phyloP scores from a whole-genome alignment of 2,797 vertebrate species.

The Neoniphon sammara region DNA sequence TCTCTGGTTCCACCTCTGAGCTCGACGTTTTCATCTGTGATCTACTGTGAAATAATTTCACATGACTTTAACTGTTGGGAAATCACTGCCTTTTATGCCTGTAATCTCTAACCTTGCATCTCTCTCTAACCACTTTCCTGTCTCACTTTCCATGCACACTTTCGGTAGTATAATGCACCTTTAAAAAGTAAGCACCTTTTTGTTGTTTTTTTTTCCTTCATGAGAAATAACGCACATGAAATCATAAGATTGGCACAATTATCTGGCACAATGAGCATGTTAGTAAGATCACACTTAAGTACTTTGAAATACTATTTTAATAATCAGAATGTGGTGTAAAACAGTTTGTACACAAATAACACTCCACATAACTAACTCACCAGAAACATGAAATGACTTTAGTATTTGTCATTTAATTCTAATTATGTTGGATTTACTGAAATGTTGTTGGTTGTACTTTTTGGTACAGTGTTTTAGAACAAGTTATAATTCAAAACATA shows the following conservation, averaged over 20 bases:
- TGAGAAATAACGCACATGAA: constrained; percentile 1
- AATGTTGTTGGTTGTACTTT: constrained; percentile 8
- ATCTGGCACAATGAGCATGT: constrained; percentile 50
- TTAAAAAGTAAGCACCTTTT: constrained; percentile 71
- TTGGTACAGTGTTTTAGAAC: too few species aligned
- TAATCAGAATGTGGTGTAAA: background rate
- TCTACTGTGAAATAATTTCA: constrained; percentile 36
- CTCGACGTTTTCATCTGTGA: constrained; percentile 19
- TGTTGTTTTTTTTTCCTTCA: background rate
- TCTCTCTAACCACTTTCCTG: constrained; percentile 37
- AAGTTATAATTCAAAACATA: too few species aligned
- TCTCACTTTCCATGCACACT: constrained; percentile 67
- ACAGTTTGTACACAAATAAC: constrained; percentile 28
- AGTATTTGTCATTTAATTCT: background rate
- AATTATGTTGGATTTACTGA: constrained; percentile 12
- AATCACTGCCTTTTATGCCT: constrained; percentile 37
- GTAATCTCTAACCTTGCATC: constrained; percentile 14
- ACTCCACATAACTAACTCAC: constrained; percentile 67
- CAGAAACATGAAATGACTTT: background rate
- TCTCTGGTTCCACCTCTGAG: background rate
- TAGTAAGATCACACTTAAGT: constrained; percentile 26
- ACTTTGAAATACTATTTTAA: constrained; percentile 3
- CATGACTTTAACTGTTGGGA: constrained; percentile 14
- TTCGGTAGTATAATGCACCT: constrained; percentile 58
- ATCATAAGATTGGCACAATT: constrained; percentile 1